Evolutionary conservation across 2,797 vertebrate genomes (phyloP).

Genomic region (Semotilus atromaculatus): DNA sequence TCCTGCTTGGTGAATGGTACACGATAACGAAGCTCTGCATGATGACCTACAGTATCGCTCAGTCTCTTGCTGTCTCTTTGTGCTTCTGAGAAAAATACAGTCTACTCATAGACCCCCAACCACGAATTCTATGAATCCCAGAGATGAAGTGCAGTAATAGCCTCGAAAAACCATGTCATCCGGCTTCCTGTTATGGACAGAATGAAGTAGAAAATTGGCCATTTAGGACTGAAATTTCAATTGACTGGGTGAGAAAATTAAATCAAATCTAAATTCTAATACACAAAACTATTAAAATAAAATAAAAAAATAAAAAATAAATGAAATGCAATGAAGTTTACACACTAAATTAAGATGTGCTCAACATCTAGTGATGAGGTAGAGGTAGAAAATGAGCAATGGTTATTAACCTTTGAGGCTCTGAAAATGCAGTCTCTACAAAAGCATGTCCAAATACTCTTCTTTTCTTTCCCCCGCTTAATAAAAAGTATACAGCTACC

Average conservation of each 20-base stretch:
- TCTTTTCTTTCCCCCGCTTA: background rate
- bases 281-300: background rate
- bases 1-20: conserved; percentile 31
- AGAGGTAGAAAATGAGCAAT: background rate
- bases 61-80: conserved; percentile 1
- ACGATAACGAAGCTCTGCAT: conserved; percentile 27
- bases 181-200: conserved; percentile 16
- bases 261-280: background rate
- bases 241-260: conserved; percentile 14
- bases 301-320: background rate
- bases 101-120: conserved; percentile 29
- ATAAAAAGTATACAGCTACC: background rate
- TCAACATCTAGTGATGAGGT: background rate
- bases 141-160: conserved; percentile 37
- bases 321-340: background rate
- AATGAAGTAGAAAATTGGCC: conserved; percentile 58
- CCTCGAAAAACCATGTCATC: conserved; percentile 21
- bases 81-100: background rate
- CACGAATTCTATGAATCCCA: conserved; percentile 33
- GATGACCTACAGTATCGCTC: conserved; percentile 2
- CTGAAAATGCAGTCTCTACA: background rate
- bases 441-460: background rate
- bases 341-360: background rate
- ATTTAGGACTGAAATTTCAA: conserved; percentile 50
- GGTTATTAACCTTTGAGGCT: background rate